These are phyloP conservation scores for Dolichallabes microphthalmus DNA, from an alignment of 2,113 vertebrate genomes.

Conservation along the genomic window DNA sequence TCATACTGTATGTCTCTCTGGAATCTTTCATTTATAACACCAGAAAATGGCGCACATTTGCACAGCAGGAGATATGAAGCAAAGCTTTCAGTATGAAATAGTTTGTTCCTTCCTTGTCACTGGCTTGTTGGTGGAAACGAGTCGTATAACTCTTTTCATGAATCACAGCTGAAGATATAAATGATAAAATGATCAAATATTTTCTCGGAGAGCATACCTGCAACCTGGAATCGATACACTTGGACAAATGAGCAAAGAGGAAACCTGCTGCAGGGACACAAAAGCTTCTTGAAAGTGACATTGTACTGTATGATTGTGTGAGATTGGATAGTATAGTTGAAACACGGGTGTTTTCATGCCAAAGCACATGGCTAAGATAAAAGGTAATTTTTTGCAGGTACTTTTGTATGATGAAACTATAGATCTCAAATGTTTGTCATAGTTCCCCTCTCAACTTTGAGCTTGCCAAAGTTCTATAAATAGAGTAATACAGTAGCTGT, in stretches of 20 bases:
- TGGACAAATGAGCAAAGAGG: conserved; percentile 37
- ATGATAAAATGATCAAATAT: conserved; percentile 21
- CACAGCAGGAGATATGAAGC: conserved; percentile 36
- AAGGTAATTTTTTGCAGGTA: not conserved
- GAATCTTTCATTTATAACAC: conserved; percentile 36
- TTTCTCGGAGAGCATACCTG: conserved; percentile 18
- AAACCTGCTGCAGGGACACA: conserved; percentile 17
- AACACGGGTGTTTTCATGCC: not conserved
- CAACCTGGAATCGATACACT: conserved; percentile 27
- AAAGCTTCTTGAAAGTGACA: not conserved
- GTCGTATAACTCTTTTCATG: conserved; percentile 2
- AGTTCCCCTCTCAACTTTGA: no score
- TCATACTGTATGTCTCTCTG: conserved; percentile 44
- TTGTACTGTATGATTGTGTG: conserved; percentile 27
- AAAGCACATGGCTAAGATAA: not conserved
- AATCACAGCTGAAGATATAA: conserved; percentile 17
- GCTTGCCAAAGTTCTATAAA: not conserved
- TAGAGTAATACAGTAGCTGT: not conserved
- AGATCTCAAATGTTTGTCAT: not conserved
- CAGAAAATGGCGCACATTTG: conserved; percentile 11
- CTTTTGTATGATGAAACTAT: not conserved
- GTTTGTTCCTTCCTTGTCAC: conserved; percentile 31
- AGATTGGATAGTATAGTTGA: conserved; percentile 27
- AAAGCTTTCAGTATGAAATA: conserved; percentile 15
- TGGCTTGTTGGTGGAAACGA: not conserved